Evolutionary conservation across 2,888 invertebrate genomes (phyloP).

Genomic region (Apamea sordens): DNA sequence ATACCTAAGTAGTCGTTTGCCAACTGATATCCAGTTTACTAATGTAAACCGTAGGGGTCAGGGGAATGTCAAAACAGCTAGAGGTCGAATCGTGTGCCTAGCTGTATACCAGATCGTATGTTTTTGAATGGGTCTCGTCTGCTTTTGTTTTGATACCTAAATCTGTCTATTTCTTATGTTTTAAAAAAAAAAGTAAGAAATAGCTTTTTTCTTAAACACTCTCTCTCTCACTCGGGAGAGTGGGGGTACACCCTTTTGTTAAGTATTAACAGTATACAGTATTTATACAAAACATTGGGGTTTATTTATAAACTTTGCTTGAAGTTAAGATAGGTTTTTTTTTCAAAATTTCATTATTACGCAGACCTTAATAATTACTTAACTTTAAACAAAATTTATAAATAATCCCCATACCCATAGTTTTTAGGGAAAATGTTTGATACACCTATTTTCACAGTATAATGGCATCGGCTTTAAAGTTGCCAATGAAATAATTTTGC

Average conservation of each 20-base stretch:
- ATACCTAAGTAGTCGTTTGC: slow-evolving; percentile 25
- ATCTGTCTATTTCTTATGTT: not conserved
- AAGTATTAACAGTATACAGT: not conserved
- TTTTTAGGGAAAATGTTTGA: not conserved
- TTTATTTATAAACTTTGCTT: not conserved
- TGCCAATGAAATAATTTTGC: no score
- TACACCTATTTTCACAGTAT: not conserved
- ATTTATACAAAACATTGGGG: not conserved
- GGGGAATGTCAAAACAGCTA: slow-evolving; percentile 41
- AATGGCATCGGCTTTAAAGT: no score
- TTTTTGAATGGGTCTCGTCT: not conserved
- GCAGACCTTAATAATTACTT: not conserved
- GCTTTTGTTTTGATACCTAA: not conserved
- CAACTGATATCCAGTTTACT: slow-evolving; percentile 37
- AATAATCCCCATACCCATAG: not conserved
- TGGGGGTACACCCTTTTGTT: no score
- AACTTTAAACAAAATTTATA: not conserved
- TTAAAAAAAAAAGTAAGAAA: not conserved
- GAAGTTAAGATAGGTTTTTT: not conserved
- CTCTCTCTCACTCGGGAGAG: not conserved
- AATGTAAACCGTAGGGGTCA: slow-evolving; percentile 39
- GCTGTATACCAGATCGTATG: slow-evolving; percentile 7
- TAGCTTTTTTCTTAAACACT: not conserved
- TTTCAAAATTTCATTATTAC: not conserved
- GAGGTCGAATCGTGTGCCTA: slow-evolving; percentile 26